phyloP scores from a whole-genome alignment of 2,797 vertebrate genomes.

The Cryptoblepharus egeriae region DNA sequence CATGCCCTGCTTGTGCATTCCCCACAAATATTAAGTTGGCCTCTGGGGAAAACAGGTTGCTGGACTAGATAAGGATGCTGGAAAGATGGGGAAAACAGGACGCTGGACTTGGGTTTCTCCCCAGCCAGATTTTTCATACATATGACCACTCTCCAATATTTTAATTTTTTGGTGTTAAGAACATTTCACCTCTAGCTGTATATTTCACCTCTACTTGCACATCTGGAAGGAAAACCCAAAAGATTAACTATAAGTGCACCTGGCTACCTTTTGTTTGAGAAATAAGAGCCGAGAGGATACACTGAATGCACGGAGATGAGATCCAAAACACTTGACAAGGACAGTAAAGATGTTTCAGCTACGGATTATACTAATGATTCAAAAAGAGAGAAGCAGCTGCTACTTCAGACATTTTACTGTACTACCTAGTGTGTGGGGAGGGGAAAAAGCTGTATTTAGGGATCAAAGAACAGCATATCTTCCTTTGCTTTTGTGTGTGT shows the following conservation, averaged over 20 bases:
- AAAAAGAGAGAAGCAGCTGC: constrained; percentile 32
- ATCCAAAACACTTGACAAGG: not conserved
- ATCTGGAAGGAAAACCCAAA: not conserved
- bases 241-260: constrained; percentile 28
- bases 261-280: not conserved
- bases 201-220: not conserved
- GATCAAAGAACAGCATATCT: constrained; percentile 19
- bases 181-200: not conserved
- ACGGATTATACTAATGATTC: not conserved
- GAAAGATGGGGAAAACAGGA: too few relatives aligned
- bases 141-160: not conserved
- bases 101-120: too few relatives aligned
- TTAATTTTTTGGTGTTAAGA: not conserved
- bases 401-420: constrained; percentile 22
- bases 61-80: too few relatives aligned
- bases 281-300: not conserved
- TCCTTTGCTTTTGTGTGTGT: not conserved
- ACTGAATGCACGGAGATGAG: not conserved
- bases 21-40: too few relatives aligned
- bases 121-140: too few relatives aligned
- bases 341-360: not conserved
- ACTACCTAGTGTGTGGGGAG: not conserved
- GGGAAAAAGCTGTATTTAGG: not conserved
- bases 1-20: too few relatives aligned
- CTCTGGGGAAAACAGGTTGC: too few relatives aligned